Evolutionary conservation across 2,888 invertebrate genomes (phyloP).

Genomic region (Graphium colonna): DNA sequence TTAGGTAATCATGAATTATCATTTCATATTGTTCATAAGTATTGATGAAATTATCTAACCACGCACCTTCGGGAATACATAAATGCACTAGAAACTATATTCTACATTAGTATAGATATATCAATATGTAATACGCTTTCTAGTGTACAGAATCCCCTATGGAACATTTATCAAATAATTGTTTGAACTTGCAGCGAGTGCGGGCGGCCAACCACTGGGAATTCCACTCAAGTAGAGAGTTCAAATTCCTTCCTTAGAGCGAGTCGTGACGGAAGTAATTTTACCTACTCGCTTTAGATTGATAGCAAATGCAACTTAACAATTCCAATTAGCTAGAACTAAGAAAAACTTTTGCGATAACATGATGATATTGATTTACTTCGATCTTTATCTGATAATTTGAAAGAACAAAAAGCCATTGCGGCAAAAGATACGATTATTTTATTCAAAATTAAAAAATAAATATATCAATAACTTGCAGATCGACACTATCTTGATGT

Average conservation of each 20-base stretch:
- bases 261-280: not conserved
- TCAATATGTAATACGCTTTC: not conserved
- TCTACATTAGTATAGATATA: not conserved
- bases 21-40: not conserved
- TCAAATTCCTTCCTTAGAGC: conserved; percentile 1
- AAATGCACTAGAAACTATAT: not conserved
- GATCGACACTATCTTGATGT: too few species aligned
- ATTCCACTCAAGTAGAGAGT: conserved; percentile 2
- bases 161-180: conserved; percentile 8
- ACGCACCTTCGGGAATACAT: too few species aligned
- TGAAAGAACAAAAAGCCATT: too few species aligned
- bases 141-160: not conserved
- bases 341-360: not conserved
- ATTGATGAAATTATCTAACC: too few species aligned
- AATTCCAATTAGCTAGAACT: not conserved
- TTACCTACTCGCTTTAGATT: not conserved
- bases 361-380: too few species aligned
- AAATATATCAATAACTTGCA: too few species aligned
- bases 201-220: conserved; percentile 1
- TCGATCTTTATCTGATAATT: too few species aligned
- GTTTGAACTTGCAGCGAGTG: not conserved
- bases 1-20: too few species aligned
- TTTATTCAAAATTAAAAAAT: too few species aligned
- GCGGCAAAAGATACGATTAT: too few species aligned
- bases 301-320: not conserved